Percentiles rank a stretch among this genome's conserved stretches.
Conservation (phyloP, 2,797 vertebrate species). For the Aldrovandia affinis region DNA sequence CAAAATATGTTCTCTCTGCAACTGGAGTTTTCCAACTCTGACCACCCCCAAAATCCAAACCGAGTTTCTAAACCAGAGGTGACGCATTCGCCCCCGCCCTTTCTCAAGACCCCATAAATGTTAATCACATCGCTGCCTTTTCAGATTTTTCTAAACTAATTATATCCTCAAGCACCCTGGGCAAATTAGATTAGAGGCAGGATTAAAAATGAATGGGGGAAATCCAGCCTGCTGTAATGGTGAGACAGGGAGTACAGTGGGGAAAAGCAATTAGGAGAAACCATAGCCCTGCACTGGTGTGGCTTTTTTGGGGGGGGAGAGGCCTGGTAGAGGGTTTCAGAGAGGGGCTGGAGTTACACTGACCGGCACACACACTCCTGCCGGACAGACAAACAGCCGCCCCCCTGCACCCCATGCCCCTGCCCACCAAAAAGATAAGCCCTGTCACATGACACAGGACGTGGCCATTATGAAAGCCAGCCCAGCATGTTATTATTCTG, state of each 20-base stretch:
- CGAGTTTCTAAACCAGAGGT: neutral
- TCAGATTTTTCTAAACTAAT: constrained; percentile 59
- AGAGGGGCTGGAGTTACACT: constrained; percentile 52
- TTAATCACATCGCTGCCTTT: constrained; percentile 48
- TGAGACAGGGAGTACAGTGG: constrained; percentile 52
- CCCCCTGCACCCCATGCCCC: neutral
- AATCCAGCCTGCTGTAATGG: constrained; percentile 62
- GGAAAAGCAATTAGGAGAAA: constrained; percentile 66
- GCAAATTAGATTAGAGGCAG: constrained; percentile 54
- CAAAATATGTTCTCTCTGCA: neutral
- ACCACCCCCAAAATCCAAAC: neutral
- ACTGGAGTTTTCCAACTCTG: neutral
- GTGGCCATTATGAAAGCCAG: neutral
- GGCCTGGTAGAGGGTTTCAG: constrained; percentile 53
- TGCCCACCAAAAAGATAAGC: neutral
- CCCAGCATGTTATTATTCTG: constrained; percentile 3
- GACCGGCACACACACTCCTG: constrained; percentile 15
- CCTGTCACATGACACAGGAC: constrained; percentile 9
- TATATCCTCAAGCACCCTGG: constrained; percentile 50
- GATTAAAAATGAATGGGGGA: constrained; percentile 67
- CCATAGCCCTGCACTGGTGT: constrained; percentile 51
- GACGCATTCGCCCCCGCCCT: constrained; percentile 25
- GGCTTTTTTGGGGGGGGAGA: constrained; percentile 42
- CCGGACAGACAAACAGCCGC: constrained; percentile 2
- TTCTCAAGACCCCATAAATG: constrained; percentile 33